These are phyloP conservation scores for Sepiola atlantica DNA, from an alignment of 2,888 invertebrate genomes.

Conservation along the genomic window DNA sequence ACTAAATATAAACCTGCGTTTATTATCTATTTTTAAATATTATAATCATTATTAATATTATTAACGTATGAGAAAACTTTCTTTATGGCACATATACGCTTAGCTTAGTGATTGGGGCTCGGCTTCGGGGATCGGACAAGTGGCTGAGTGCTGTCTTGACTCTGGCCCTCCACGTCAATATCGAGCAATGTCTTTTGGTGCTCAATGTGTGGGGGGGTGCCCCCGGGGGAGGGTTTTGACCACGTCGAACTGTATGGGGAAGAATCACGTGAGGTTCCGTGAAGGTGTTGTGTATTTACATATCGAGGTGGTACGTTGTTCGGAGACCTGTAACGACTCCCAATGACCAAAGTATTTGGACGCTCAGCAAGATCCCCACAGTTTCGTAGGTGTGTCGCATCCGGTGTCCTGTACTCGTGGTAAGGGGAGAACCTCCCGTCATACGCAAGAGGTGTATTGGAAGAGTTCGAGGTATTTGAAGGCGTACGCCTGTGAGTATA, in stretches of 20 bases:
- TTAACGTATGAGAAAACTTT: not conserved
- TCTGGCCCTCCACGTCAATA: constrained; percentile 74
- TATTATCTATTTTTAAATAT: not conserved
- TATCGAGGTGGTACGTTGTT: constrained; percentile 54
- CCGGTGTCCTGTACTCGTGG: constrained; percentile 50
- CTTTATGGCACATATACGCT: not conserved
- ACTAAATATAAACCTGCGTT: too few relatives aligned
- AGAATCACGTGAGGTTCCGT: constrained; percentile 87
- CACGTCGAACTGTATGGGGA: constrained; percentile 89
- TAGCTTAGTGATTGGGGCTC: not conserved
- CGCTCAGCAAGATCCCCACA: constrained; percentile 76
- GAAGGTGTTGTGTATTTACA: constrained; percentile 51
- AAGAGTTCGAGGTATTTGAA: constrained; percentile 83
- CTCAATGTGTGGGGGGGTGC: constrained; percentile 70
- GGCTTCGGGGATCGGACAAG: constrained; percentile 53
- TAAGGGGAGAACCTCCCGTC: constrained; percentile 49
- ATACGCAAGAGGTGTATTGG: constrained; percentile 64
- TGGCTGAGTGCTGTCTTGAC: constrained; percentile 69
- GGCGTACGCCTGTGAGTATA: constrained; percentile 84
- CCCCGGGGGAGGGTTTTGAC: constrained; percentile 79
- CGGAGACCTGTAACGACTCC: constrained; percentile 78
- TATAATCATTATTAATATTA: not conserved
- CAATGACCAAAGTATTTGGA: constrained; percentile 79
- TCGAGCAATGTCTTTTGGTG: constrained; percentile 72
- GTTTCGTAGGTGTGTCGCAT: constrained; percentile 60